Base-by-base conservation (phyloP, 2,888 invertebrate species). In the Bimastos eiseni region DNA sequence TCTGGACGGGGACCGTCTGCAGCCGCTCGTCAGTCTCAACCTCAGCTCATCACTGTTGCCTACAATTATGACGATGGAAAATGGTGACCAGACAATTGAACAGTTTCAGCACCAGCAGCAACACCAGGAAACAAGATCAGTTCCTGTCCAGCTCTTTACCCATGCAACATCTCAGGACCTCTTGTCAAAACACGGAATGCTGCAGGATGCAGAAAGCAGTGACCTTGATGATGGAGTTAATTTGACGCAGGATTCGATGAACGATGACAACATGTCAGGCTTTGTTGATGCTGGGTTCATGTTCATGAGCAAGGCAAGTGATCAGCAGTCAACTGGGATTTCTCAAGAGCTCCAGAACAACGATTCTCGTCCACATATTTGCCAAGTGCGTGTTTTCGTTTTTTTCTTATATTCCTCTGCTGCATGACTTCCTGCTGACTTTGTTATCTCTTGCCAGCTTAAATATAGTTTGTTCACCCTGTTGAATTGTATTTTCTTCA, bases 201-300 rank as follows among this genome's bases (percentile, higher is more conserved):
- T 86, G 19, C 86, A 86, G 36, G 86, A 86, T 86, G 36, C 36
- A 24, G 86, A 86, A 37, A 86, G 86, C n/a, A 86, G 86, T 37
- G 86, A 86, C 37, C 86, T 86, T 37, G 86, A 86, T 24, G 86
- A 86, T 8, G 37, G 36, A 15, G 86, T 86, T 15, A 37, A 19
- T 86, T 86, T 86, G 34, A 34, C 86, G 15, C 86, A 86, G 24
- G 86, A 86, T 86, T 34, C 86, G n/a, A 86, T 86, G 86, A 86
- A 86, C n/a, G 86, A 86, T 36, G 86, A 86, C 86, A 86, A 86
- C 86, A 86, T 86, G 21, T 86, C 86, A 24, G 86, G 86, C 34
- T 86, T 86, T 86, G 86, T 37, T 30, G 86, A 86, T 37, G 36
- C 86, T 36, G 37, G 86, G 19, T 86, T 86, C 86, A 86, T 86